phyloP scores from a whole-genome alignment of 2,797 vertebrate genomes.

The Florisuga fusca region DNA sequence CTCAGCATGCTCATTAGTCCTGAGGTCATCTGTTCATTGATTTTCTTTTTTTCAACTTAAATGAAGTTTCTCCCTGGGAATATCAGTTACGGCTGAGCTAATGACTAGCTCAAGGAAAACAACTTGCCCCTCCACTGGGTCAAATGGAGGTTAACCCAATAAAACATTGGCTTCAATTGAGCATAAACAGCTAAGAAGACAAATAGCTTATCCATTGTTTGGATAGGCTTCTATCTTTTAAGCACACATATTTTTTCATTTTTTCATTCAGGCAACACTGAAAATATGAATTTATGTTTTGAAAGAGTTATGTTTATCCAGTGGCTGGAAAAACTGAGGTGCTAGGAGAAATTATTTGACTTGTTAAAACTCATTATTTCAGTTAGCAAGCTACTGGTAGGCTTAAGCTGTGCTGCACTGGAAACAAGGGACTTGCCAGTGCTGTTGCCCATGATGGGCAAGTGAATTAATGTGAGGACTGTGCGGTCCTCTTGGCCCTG shows the following conservation, averaged over 20 bases:
- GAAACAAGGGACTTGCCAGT: not conserved
- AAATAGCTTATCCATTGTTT: conserved; percentile 68
- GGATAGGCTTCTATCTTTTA: conserved; percentile 19
- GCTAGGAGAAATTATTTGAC: not conserved
- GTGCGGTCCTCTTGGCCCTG: not conserved
- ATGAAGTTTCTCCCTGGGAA: conserved; percentile 81
- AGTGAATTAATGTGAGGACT: not conserved
- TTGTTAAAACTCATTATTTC: not conserved
- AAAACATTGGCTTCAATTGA: conserved; percentile 78
- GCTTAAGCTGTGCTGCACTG: not conserved
- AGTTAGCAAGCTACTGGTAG: not conserved
- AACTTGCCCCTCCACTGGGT: conserved; percentile 75
- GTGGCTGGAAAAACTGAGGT: not conserved
- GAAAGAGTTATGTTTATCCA: not conserved
- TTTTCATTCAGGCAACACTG: no score
- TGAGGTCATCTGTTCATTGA: conserved; percentile 82
- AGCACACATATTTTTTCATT: not conserved
- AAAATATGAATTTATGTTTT: not conserved
- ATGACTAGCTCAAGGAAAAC: conserved; percentile 78
- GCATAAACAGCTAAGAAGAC: conserved; percentile 76
- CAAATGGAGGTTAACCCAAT: conserved; percentile 81
- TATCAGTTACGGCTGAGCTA: conserved; percentile 79
- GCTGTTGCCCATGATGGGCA: not conserved
- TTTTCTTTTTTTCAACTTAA: conserved; percentile 81
- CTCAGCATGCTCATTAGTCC: conserved; percentile 73